phyloP scores from a whole-genome alignment of 2,797 vertebrate genomes.

The Lutjanus argentimaculatus region DNA sequence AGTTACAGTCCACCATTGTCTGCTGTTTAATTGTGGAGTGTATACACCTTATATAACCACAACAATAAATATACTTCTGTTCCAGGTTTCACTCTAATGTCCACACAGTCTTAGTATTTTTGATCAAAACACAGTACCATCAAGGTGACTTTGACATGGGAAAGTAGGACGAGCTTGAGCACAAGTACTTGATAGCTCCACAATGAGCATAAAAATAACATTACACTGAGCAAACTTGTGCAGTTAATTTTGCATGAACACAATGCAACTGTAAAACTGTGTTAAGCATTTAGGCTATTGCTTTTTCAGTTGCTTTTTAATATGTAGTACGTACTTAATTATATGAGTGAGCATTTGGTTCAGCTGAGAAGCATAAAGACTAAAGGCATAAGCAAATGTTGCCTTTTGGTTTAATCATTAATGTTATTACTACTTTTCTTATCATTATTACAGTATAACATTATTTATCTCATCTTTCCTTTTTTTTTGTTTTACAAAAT shows the following conservation, averaged over 20 bases:
- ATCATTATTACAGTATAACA: not conserved
- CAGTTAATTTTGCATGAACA: not conserved
- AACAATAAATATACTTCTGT: too few species aligned
- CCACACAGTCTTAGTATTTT: not conserved
- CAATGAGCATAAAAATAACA: not conserved
- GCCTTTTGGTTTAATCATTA: not conserved
- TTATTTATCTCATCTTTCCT: too few species aligned
- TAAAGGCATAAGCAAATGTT: not conserved
- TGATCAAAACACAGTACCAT: not conserved
- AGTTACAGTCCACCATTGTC: too few species aligned
- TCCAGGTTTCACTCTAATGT: not conserved
- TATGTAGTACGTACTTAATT: too few species aligned
- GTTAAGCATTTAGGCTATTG: not conserved
- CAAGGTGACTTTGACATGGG: not conserved
- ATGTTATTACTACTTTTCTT: not conserved
- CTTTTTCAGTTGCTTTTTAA: not conserved
- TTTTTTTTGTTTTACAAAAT: too few species aligned
- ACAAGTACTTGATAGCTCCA: not conserved
- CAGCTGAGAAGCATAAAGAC: not conserved
- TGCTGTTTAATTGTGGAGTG: not conserved
- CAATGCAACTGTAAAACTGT: rapidly evolving
- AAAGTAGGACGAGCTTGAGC: not conserved
- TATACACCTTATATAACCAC: too few species aligned
- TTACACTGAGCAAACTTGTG: not conserved
- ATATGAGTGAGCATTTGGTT: not conserved